Evolutionary conservation across 2,888 invertebrate genomes (phyloP).

Genomic region (Hemaris fuciformis): DNA sequence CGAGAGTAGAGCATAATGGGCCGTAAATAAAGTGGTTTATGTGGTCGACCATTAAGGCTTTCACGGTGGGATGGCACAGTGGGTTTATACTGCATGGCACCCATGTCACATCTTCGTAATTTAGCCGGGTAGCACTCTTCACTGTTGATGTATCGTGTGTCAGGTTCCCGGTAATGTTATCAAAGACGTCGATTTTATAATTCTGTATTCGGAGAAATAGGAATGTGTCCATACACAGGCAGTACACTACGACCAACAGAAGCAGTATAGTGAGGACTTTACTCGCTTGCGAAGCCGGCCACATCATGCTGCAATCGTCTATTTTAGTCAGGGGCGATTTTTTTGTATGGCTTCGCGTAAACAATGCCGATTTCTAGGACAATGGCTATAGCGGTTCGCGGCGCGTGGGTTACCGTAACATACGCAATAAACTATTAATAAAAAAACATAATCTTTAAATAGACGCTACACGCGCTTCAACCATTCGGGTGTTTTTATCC

Average conservation of each 20-base stretch:
- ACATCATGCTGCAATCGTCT: conserved; percentile 79
- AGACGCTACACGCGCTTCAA: not conserved
- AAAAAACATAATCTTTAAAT: conserved; percentile 9
- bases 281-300: conserved; percentile 87
- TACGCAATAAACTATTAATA: conserved; percentile 4
- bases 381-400: not conserved
- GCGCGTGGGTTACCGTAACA: not conserved
- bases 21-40: conserved; percentile 92
- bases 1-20: conserved; percentile 88
- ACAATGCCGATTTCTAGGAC: not conserved
- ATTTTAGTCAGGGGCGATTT: not conserved
- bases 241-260: conserved; percentile 82
- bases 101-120: conserved; percentile 81
- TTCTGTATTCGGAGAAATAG: conserved; percentile 86
- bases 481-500: not conserved
- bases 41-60: conserved; percentile 91
- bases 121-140: conserved; percentile 34
- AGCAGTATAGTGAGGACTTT: conserved; percentile 84
- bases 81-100: conserved; percentile 88
- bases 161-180: conserved; percentile 35
- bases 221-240: conserved; percentile 87
- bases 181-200: conserved; percentile 81
- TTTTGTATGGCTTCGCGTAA: conserved; percentile 11
- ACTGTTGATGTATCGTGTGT: conserved; percentile 51
- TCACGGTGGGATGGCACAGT: conserved; percentile 90